A percentile compares a stretch with the other conserved stretches of the same genome.
phyloP scores from a whole-genome alignment of 2,888 invertebrate genomes.

The Nemapogon koenigi region DNA sequence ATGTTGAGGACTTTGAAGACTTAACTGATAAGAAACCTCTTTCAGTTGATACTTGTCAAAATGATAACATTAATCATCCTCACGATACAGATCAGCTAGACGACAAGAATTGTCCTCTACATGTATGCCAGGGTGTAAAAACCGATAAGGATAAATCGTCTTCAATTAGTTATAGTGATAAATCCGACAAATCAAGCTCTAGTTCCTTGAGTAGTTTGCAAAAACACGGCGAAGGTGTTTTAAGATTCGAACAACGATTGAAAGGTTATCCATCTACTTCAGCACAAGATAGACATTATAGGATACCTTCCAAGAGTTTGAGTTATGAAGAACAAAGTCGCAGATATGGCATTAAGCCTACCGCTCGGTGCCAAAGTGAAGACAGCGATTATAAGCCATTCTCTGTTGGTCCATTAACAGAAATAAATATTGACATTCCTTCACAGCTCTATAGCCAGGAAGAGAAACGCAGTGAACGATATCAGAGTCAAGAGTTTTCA shows the following conservation, averaged over 20 bases:
- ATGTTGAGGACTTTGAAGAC: conserved; percentile 47
- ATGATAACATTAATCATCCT: conserved; percentile 27
- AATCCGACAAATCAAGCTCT: conserved; percentile 59
- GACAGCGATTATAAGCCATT: conserved; percentile 57
- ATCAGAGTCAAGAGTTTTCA: conserved; percentile 71
- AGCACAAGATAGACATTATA: conserved; percentile 41
- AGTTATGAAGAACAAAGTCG: conserved; percentile 53
- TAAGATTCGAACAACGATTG: conserved; percentile 43
- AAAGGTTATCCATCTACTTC: conserved; percentile 34
- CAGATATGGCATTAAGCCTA: conserved; percentile 51
- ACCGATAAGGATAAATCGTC: conserved; percentile 44
- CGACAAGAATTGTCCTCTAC: conserved; percentile 37
- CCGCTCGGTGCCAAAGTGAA: conserved; percentile 67
- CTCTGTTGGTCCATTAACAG: conserved; percentile 49
- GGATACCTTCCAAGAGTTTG: conserved; percentile 52
- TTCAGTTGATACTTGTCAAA: conserved; percentile 24
- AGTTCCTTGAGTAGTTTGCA: conserved; percentile 57
- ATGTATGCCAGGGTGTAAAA: conserved; percentile 35
- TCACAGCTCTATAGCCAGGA: conserved; percentile 66
- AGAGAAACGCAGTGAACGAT: conserved; percentile 69
- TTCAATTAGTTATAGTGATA: conserved; percentile 58
- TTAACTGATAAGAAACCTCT: conserved; percentile 46
- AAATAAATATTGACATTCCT: conserved; percentile 63
- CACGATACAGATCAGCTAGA: conserved; percentile 33
- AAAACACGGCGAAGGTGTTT: conserved; percentile 45